Conservation (phyloP, 2,797 vertebrate species). For the Vultur gryphus region DNA sequence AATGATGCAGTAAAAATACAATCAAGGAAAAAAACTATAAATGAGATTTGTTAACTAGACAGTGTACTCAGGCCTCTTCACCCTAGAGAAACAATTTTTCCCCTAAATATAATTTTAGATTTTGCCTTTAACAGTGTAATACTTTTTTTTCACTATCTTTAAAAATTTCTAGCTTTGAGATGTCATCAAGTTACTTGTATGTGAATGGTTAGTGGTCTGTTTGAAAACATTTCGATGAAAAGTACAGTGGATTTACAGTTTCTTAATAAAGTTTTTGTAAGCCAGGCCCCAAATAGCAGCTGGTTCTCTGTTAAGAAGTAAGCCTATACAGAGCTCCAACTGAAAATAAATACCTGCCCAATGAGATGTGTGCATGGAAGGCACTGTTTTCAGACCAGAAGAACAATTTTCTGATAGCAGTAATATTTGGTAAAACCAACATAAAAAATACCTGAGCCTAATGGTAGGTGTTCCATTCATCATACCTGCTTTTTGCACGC, state of each 20-base stretch:
- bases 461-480: background rate
- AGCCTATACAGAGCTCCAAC: background rate
- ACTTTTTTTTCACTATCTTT: background rate
- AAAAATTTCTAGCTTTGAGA: background rate
- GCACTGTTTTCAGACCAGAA: background rate
- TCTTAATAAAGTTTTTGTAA: background rate
- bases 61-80: background rate
- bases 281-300: background rate
- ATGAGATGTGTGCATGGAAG: rapidly evolving
- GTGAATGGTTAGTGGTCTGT: background rate
- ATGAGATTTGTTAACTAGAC: background rate
- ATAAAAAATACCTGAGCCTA: background rate
- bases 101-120: background rate
- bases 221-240: background rate
- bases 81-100: background rate
- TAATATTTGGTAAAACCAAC: background rate
- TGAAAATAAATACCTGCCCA: background rate
- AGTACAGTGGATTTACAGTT: background rate
- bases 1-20: background rate
- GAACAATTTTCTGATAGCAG: background rate
- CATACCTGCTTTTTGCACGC: background rate
- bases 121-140: background rate
- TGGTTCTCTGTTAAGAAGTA: background rate
- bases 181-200: background rate
- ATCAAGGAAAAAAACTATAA: background rate